A percentile compares a stretch with the other conserved stretches of the same genome.
Conservation (phyloP, 2,113 vertebrate genomes). For the Rhinoptilus africanus region DNA sequence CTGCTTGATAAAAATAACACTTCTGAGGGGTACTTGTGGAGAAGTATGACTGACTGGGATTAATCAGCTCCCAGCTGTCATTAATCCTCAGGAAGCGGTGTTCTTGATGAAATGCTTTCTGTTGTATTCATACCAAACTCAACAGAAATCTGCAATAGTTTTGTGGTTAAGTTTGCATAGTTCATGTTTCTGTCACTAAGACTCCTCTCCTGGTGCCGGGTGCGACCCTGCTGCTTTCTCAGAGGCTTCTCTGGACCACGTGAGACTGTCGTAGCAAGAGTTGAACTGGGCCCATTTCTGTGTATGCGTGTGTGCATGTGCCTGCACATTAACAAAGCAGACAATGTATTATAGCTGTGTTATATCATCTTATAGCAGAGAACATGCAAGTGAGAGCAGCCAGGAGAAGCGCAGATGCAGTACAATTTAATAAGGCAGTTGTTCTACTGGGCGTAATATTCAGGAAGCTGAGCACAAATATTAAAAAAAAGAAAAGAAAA, state of each 20-base stretch:
- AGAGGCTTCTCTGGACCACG: background rate
- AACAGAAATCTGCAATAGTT: slow-evolving; percentile 32
- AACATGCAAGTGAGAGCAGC: background rate
- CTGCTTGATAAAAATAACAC: slow-evolving; percentile 33
- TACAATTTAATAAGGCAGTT: background rate
- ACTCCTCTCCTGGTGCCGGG: background rate
- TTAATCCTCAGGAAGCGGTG: slow-evolving; percentile 62
- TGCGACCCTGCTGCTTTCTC: background rate
- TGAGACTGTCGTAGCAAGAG: background rate
- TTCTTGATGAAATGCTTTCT: slow-evolving; percentile 24
- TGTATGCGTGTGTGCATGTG: rapidly evolving
- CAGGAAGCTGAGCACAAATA: background rate
- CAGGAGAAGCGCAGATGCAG: background rate
- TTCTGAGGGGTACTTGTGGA: background rate
- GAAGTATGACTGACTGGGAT: slow-evolving; percentile 20
- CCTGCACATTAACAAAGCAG: background rate
- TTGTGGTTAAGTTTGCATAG: slow-evolving; percentile 19
- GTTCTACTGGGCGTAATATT: background rate
- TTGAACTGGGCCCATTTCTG: background rate
- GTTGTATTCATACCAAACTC: slow-evolving; percentile 35
- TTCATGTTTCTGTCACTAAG: background rate
- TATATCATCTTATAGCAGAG: background rate
- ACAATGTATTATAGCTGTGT: background rate
- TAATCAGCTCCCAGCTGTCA: slow-evolving; percentile 58
- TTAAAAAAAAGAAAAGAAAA: background rate